Percentiles rank a stretch among this genome's conserved stretches.
These are phyloP conservation scores for Porites rus DNA, from an alignment of 92 coral and sea anemone species.

Conservation along the genomic window DNA sequence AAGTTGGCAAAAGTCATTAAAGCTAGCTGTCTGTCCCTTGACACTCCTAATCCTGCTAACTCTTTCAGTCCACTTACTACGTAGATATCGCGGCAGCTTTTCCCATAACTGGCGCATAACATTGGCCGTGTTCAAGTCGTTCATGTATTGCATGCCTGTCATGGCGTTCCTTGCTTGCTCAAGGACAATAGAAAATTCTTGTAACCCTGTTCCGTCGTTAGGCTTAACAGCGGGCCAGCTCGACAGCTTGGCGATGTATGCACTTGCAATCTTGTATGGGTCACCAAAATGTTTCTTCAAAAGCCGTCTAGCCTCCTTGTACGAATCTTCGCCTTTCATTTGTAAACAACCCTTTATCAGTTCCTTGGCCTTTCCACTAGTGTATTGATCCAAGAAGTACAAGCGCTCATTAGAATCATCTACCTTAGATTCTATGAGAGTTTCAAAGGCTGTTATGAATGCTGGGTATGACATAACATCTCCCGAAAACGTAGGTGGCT, in stretches of 20 bases:
- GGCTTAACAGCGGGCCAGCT: slow-evolving; percentile 67
- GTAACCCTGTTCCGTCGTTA: slow-evolving; percentile 68
- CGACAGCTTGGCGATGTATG: slow-evolving; percentile 57
- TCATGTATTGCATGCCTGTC: slow-evolving; percentile 61
- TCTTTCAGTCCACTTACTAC: too few species aligned
- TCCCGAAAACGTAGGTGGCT: slow-evolving; percentile 75
- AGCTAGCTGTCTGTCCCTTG: too few species aligned
- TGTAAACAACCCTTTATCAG: slow-evolving; percentile 68
- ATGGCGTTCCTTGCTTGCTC: slow-evolving; percentile 73
- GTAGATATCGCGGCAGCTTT: slow-evolving; percentile 56
- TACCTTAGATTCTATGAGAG: slow-evolving; percentile 73
- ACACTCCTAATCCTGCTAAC: too few species aligned
- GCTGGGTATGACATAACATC: slow-evolving; percentile 72
- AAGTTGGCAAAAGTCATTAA: too few species aligned
- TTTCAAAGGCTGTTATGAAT: slow-evolving; percentile 69
- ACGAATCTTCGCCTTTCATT: slow-evolving; percentile 55
- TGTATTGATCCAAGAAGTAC: slow-evolving; percentile 74
- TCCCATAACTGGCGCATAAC: slow-evolving; percentile 71
- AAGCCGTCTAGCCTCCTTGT: slow-evolving; percentile 61
- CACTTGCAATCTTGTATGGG: slow-evolving; percentile 73
- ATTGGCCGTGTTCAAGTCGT: slow-evolving; percentile 68
- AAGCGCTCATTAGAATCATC: slow-evolving; percentile 60
- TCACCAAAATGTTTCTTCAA: slow-evolving; percentile 73
- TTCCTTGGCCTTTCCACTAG: slow-evolving; percentile 71
- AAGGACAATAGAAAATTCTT: slow-evolving; percentile 60